Evolutionary conservation across 2,113 vertebrate genomes (phyloP), one percentile per base, ranked within the genome.

Genomic region (Mus pahari): DNA sequence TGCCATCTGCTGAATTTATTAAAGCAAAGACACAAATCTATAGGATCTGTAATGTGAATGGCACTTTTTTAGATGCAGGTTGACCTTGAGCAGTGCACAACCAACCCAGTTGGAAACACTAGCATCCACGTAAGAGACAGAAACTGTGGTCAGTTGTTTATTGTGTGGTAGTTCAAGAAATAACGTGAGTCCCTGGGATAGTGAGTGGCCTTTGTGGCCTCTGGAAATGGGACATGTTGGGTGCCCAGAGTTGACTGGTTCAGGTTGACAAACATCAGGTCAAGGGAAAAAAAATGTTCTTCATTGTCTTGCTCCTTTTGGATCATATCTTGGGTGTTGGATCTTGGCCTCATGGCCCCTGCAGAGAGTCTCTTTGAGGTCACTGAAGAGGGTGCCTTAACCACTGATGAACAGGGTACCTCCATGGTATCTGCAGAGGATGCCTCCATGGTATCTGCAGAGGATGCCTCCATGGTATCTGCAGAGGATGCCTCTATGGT

Each of bases 121-220:
- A 17, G 45, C 3, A 45, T 62, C 39, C 45, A 48, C 33, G 12
- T 10, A 58, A 22, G 81, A 45, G 12, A 48, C 81, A 94, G 92
- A 66, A n/a, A 68, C 42, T 0, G 3, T 24, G 39, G 42, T 7
- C 16, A 22, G 64, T 31, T 17, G 10, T 79, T 82, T 81, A 87
- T 74, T 87, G 58, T 24, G 14, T 26, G 28, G 55, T 62, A 42
- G n/a, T 62, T 26, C n/a, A 68, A n/a, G 14, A 39, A 87, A 33
- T 74, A 19, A 22, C 24, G 5, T 0, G 81, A 39, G 33, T 48
- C 62, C 2, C 36, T 64, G 70, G 12, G 3, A 70, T 28, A 3
- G 26, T 90, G 50, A 84, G 26, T 90, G 50, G 77, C 39, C 50
- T 71, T 28, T 36, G 50, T 95, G 70, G 94, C 86, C 50, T 86